phyloP scores from a whole-genome alignment of 2,888 invertebrate species.

The Morpho achilles region DNA sequence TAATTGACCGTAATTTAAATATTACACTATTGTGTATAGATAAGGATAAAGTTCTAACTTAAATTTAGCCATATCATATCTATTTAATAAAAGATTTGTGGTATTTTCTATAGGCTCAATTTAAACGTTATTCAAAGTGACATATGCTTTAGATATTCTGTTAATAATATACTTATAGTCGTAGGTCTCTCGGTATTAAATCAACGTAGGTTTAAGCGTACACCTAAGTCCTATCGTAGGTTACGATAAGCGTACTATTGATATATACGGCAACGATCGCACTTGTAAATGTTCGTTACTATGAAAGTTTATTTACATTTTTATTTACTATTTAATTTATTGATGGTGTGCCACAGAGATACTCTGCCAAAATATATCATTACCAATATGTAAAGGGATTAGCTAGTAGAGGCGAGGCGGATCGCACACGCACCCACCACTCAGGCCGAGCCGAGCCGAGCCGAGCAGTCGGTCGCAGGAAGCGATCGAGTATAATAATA shows the following conservation, averaged over 20 bases:
- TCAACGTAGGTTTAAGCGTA: conserved; percentile 62
- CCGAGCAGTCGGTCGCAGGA: conserved; percentile 39
- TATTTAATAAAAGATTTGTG: conserved; percentile 80
- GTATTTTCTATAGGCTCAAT: conserved; percentile 80
- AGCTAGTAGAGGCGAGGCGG: conserved; percentile 33
- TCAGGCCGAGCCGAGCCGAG: conserved; percentile 22
- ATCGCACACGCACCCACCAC: conserved; percentile 25
- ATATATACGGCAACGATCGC: conserved; percentile 76
- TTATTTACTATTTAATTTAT: conserved; percentile 77
- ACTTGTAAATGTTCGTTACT: conserved; percentile 73
- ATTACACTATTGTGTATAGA: conserved; percentile 80
- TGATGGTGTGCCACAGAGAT: conserved; percentile 79
- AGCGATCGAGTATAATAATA: conserved; percentile 45
- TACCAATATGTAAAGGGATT: conserved; percentile 62
- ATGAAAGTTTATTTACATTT: conserved; percentile 74
- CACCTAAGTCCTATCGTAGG: conserved; percentile 65
- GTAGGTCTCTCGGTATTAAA: conserved; percentile 76
- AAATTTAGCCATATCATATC: conserved; percentile 81
- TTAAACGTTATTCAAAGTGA: conserved; percentile 79
- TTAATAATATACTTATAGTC: conserved; percentile 77
- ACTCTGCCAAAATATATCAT: conserved; percentile 79
- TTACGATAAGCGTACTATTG: conserved; percentile 69
- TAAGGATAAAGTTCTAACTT: conserved; percentile 78
- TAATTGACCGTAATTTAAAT: conserved; percentile 77
- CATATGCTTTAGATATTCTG: conserved; percentile 80